These are phyloP conservation scores for Scomber colias DNA, from an alignment of 2,113 vertebrate genomes.

Conservation along the genomic window DNA sequence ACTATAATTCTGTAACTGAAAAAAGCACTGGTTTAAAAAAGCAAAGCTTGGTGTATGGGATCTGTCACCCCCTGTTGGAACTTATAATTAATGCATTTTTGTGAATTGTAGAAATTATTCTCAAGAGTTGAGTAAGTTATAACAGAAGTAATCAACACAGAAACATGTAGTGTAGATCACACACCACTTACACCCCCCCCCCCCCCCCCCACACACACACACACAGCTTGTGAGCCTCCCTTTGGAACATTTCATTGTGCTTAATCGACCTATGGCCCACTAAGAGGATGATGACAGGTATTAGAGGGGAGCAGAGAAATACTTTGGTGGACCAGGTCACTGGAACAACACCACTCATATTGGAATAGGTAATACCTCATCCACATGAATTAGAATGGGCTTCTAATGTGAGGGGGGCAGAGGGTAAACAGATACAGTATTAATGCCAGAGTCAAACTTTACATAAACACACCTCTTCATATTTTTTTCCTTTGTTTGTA, in stretches of 20 bases:
- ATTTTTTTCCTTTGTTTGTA: conserved; percentile 1
- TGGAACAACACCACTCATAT: conserved; percentile 54
- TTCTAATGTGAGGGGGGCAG: conserved; percentile 26
- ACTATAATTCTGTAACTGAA: neutral
- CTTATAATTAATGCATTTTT: no score
- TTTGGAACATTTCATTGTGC: conserved; percentile 60
- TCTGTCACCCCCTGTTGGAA: no score
- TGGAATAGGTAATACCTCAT: conserved; percentile 63
- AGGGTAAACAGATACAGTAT: neutral
- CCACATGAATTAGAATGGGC: conserved; percentile 51
- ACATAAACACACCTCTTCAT: conserved; percentile 1
- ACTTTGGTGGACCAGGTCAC: conserved; percentile 51
- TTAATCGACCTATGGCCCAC: conserved; percentile 58
- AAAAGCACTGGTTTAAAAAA: no score
- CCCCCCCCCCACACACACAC: conserved; percentile 21
- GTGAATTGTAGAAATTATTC: no score
- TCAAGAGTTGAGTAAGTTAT: no score
- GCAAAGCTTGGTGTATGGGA: no score
- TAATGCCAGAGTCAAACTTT: neutral
- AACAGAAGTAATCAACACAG: neutral
- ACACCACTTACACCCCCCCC: neutral
- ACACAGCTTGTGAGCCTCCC: neutral
- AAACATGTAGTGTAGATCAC: neutral
- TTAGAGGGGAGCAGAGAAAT: conserved; percentile 55
- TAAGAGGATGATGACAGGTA: conserved; percentile 74